Evolutionary conservation across 2,797 vertebrate genomes (phyloP).

Genomic region (Hoplostethus atlanticus): DNA sequence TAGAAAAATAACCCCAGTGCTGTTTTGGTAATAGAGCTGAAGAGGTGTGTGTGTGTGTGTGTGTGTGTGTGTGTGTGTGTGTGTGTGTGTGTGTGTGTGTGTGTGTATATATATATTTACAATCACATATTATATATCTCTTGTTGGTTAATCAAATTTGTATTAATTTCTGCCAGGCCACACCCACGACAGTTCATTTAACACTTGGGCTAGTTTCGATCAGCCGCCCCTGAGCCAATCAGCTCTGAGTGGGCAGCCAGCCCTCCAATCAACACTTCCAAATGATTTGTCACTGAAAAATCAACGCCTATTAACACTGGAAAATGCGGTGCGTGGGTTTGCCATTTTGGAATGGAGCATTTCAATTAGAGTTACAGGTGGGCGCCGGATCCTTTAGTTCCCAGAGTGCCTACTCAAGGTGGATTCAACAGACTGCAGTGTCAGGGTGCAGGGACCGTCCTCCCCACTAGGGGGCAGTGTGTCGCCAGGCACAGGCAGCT

Average conservation of each 20-base stretch:
- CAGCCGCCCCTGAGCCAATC: background rate
- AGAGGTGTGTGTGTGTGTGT: no score
- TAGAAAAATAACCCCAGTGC: no score
- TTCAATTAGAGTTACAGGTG: background rate
- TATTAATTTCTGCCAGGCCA: background rate
- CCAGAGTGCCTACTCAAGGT: background rate
- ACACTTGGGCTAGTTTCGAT: background rate
- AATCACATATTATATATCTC: no score
- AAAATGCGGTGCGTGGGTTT: background rate
- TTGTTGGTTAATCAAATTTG: no score
- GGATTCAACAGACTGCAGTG: background rate
- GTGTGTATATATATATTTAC: no score
- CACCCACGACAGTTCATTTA: background rate
- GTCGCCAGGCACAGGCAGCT: conserved; percentile 20
- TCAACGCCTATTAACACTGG: background rate
- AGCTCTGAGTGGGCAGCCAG: background rate
- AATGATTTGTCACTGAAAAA: background rate
- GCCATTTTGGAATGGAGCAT: background rate
- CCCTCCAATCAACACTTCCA: background rate
- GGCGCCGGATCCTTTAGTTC: background rate
- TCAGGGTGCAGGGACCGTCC: background rate
- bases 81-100: background rate
- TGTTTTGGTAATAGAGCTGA: no score
- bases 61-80: background rate
- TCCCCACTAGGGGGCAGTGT: conserved; percentile 74